Evolutionary conservation across 2,797 vertebrate species (phyloP), one percentile per base, ranked within the genome.

Genomic region (Liparis tanakae): DNA sequence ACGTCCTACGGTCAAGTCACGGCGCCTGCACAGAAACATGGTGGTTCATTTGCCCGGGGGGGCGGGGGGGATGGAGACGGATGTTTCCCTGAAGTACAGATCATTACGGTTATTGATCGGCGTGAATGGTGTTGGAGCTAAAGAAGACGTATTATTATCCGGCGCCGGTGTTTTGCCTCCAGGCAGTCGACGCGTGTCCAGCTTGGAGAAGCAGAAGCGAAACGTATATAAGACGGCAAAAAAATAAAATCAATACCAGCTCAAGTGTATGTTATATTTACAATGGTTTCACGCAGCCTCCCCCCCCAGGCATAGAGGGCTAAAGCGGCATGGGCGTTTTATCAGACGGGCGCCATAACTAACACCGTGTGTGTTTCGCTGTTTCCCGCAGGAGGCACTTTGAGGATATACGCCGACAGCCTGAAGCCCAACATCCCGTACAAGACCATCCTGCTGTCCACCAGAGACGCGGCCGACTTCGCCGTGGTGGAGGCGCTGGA

Each of bases 401-500:
- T 99, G 83, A 93, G 97, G 76, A 99, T 99, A 84, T 99, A 99
- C 46, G 98, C 98, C 0, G 98, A 99, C 89, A 98, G 97, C 79
- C 94, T 99, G 86, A 98, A 97, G 91, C 98, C 98, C 81, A 98
- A 99, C 92, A 99, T 99, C 88, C 98, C 98, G 0, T 98, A 99
- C 81, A 99, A 99, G 93, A 99, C 98, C 90, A 98, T 99, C 94
- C 94, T 99, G 81, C 94, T 99, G 56, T 99, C 98, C 30, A 98
- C 97, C 3, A 96, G 96, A 0, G 97, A 99, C 88, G 95, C 96
- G 9, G 96, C 97, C 0, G 97, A 99, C 88, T 98, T 97, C n/a
- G 98, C 97, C 1, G 98, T 99, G 86, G 93, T 95, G 2, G 98
- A 99, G 89, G 97, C 97, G 17, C 85, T 99, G 85, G 98, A 99